phyloP scores from a whole-genome alignment of 1,140 invertebrate species.

The Drosophila tristis region DNA sequence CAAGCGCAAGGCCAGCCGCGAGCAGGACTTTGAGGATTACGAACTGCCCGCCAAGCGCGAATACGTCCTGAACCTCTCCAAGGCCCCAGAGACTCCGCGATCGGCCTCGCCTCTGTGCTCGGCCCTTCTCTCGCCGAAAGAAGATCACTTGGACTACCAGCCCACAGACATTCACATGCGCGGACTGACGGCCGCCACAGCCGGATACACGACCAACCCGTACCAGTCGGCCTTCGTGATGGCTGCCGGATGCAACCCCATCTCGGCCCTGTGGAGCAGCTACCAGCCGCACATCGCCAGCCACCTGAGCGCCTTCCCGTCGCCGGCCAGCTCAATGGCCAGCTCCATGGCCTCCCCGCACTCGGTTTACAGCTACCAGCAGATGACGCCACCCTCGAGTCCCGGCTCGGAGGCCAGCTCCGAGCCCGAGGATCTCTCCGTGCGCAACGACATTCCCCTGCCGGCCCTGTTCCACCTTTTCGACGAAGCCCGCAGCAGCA shows the following conservation, averaged over 20 bases:
- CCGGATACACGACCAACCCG: constrained; percentile 72
- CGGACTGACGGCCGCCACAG: constrained; percentile 64
- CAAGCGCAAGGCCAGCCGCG: constrained; percentile 62
- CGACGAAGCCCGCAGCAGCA: constrained; percentile 63
- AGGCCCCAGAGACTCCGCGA: constrained; percentile 53
- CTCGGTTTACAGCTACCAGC: constrained; percentile 75
- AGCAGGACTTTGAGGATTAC: constrained; percentile 59
- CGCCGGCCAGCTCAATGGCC: constrained; percentile 71
- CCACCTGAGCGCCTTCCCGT: constrained; percentile 66
- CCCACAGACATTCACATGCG: constrained; percentile 72
- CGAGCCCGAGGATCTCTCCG: constrained; percentile 81
- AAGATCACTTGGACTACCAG: constrained; percentile 61
- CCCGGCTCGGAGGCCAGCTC: constrained; percentile 72
- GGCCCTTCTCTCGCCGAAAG: constrained; percentile 59
- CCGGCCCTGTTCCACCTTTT: constrained; percentile 80
- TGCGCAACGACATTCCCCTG: constrained; percentile 79
- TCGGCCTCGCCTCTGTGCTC: constrained; percentile 48
- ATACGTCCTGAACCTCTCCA: constrained; percentile 76
- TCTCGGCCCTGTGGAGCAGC: constrained; percentile 75
- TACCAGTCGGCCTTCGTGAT: constrained; percentile 78
- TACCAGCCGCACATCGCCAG: constrained; percentile 55
- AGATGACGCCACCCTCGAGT: constrained; percentile 82
- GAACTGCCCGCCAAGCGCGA: constrained; percentile 68
- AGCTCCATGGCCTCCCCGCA: constrained; percentile 68
- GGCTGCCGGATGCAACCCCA: constrained; percentile 79